phyloP scores from a whole-genome alignment of 2,888 invertebrate species.

The Meteorus colon region DNA sequence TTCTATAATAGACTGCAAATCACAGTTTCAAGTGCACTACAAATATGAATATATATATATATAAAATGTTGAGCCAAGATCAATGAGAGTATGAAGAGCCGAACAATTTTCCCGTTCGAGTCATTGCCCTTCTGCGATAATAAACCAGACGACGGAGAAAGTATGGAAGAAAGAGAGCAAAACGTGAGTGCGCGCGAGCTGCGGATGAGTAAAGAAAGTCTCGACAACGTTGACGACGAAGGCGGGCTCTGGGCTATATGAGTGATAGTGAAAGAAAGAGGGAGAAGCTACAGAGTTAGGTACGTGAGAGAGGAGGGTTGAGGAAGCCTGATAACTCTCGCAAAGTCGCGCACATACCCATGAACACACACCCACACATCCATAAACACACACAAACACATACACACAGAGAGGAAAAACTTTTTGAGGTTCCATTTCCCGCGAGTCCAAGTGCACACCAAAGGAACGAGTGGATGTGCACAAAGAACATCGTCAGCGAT shows the following conservation, averaged over 20 bases:
- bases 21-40: no score
- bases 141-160: conserved; percentile 33
- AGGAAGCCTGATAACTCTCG: conserved; percentile 34
- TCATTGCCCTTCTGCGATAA: conserved; percentile 35
- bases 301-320: conserved; percentile 17
- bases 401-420: conserved; percentile 20
- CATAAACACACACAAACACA: background rate
- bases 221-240: background rate
- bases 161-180: conserved; percentile 20
- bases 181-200: background rate
- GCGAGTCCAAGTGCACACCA: conserved; percentile 33
- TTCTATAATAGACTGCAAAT: no score
- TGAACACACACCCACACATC: no score
- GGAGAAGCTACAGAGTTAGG: background rate
- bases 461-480: conserved; percentile 9
- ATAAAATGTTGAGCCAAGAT: background rate
- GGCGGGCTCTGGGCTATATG: conserved; percentile 22
- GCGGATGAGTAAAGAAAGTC: conserved; percentile 2
- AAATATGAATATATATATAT: no score
- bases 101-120: conserved; percentile 24
- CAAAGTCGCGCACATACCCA: background rate
- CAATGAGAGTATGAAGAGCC: conserved; percentile 7
- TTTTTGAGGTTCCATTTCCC: conserved; percentile 43
- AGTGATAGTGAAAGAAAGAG: background rate
- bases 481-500: conserved; percentile 21